Percentiles rank a stretch among this genome's conserved stretches.
Evolutionary conservation across 1,140 invertebrate species (phyloP).

Genomic region (Leucophenga varia): DNA sequence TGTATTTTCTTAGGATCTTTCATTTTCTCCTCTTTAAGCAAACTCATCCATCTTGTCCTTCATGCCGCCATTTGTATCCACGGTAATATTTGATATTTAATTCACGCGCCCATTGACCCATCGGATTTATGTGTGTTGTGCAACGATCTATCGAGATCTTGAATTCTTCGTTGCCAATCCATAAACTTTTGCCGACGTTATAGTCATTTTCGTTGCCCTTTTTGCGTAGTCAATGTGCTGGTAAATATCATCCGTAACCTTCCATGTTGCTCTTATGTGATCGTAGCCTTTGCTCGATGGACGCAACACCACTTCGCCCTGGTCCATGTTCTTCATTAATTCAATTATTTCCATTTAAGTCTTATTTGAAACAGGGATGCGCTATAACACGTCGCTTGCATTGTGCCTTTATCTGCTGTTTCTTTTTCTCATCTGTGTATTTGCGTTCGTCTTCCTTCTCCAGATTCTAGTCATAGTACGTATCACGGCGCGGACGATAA

Average conservation of each 20-base stretch:
- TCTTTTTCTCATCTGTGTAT: constrained; percentile 77
- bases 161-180: constrained; percentile 88
- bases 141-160: constrained; percentile 99
- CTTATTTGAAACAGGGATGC: constrained; percentile 96
- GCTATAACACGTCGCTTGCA: constrained; percentile 96
- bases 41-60: constrained; percentile 85
- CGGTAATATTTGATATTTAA: constrained; percentile 91
- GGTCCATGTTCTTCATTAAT: constrained; percentile 86
- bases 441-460: constrained; percentile 75
- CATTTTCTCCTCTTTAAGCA: constrained; percentile 81
- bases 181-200: constrained; percentile 82
- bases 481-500: constrained; percentile 87
- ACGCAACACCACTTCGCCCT: constrained; percentile 94
- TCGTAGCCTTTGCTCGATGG: constrained; percentile 96
- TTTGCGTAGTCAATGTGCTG: constrained; percentile 96
- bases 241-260: constrained; percentile 90
- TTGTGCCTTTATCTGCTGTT: constrained; percentile 71
- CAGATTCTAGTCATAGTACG: constrained; percentile 94
- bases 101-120: constrained; percentile 90
- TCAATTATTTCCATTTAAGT: constrained; percentile 91
- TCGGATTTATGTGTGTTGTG: constrained; percentile 91
- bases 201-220: constrained; percentile 97
- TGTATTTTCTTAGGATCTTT: constrained; percentile 87
- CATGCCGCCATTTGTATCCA: constrained; percentile 67
- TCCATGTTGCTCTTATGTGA: constrained; percentile 98